Percentiles rank a stretch among this genome's conserved stretches.
Evolutionary conservation across 2,888 invertebrate genomes (phyloP).

Genomic region (Synanthedon tipuliformis): DNA sequence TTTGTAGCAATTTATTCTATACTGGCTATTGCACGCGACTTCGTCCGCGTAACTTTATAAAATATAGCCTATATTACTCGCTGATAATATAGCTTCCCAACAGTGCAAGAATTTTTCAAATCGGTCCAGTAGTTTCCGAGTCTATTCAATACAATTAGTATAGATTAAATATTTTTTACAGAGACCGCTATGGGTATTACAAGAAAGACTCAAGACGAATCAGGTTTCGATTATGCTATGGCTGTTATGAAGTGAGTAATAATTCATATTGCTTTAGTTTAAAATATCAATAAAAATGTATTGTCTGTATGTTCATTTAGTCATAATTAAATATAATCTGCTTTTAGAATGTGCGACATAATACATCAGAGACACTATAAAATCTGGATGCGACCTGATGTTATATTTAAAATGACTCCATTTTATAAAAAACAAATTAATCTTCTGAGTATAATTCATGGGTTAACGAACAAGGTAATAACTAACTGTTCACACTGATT

Average conservation of each 20-base stretch:
- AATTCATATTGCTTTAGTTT: background rate
- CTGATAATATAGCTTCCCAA: no score
- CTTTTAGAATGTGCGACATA: conserved; percentile 79
- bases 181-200: conserved; percentile 89
- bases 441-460: conserved; percentile 78
- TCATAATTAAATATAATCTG: background rate
- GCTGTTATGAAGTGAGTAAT: conserved; percentile 79
- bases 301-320: background rate
- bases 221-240: conserved; percentile 84
- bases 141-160: no score
- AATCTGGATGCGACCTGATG: conserved; percentile 77
- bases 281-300: no score
- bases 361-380: conserved; percentile 83
- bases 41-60: no score
- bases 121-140: no score
- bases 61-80: no score
- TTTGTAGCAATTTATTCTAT: conserved; percentile 4
- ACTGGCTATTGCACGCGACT: no score
- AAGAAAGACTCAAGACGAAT: conserved; percentile 76
- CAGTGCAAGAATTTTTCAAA: no score
- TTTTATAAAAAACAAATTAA: conserved; percentile 76
- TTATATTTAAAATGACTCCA: conserved; percentile 77
- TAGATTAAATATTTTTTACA: conserved; percentile 29
- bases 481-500: no score
- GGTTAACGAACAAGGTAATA: conserved; percentile 77